Evolutionary conservation across 35 echinoderm and acorn worm genomes (phyloP), one percentile per base, ranked within the genome.

Genomic region (Lytechinus pictus): DNA sequence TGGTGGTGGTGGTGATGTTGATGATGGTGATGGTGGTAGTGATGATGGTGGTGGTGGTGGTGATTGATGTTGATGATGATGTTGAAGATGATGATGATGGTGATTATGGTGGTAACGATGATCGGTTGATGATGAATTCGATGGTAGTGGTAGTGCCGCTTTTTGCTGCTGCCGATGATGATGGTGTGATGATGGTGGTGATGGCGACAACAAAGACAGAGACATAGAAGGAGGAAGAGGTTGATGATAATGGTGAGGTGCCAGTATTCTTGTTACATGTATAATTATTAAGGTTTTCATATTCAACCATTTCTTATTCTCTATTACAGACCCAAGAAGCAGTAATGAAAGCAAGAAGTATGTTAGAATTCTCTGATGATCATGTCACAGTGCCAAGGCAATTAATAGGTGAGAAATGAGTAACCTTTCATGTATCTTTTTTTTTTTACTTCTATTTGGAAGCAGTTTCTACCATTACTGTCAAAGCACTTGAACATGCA

Each of bases 321-420:
- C 3, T 52, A 44, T 90, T 57, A 10, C 92, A 93, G 92, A 55
- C 54, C 10, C 53, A 55, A 57, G 96, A 79, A 86, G 95, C 96
- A n/a, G 95, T 97, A 4, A 94, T 96, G 21, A 95, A 97, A 96
- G 98, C 98, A 14, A 95, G 98, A 19, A 95, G 91, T 89, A 99
- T 98, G 94, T 71, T 99, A 86, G 98, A 99, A 87, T 99, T 98
- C 87, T 55, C 92, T 61, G 96, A 99, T 94, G 98, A 99, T 90
- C 55, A 94, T 53, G 79, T 97, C 51, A 94, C 91, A 52, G 98
- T 99, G 89, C 98, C 98, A 60, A 95, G 98, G 92, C 95, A 96
- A 92, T 72, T 99, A 91, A 97, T 99, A 99, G 98, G 98, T 99
- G 96, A 92, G 96, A 71, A 9, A 13, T 13, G 9, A 58, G 9